phyloP scores from a whole-genome alignment of 2,888 invertebrate species.

The Plusia festucae region DNA sequence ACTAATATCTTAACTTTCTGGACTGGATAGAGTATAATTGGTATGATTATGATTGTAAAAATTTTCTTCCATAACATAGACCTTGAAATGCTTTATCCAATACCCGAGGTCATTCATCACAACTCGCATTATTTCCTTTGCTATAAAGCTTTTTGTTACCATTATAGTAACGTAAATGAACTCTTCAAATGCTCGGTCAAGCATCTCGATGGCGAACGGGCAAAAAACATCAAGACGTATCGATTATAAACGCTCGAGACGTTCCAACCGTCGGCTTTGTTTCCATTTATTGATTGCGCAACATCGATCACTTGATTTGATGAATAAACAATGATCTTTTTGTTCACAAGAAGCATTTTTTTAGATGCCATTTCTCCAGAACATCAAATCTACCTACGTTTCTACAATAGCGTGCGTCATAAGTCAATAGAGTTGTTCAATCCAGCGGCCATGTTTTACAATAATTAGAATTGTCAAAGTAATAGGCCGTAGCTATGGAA shows the following conservation, averaged over 20 bases:
- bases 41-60: not conserved
- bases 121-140: constrained; percentile 39
- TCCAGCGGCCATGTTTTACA: constrained; percentile 41
- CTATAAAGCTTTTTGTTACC: constrained; percentile 55
- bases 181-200: constrained; percentile 67
- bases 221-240: constrained; percentile 70
- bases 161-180: constrained; percentile 66
- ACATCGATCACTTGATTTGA: constrained; percentile 44
- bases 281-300: constrained; percentile 77
- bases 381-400: constrained; percentile 17
- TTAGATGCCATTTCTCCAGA: constrained; percentile 27
- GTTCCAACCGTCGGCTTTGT: constrained; percentile 61
- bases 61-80: constrained; percentile 19
- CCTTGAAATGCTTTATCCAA: constrained; percentile 43
- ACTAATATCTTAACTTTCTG: not conserved
- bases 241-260: constrained; percentile 72
- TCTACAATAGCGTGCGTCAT: constrained; percentile 39
- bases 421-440: constrained; percentile 48
- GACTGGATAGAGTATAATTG: no score
- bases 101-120: constrained; percentile 53
- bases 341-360: constrained; percentile 37
- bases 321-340: constrained; percentile 50
- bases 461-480: constrained; percentile 53
- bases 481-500: constrained; percentile 45
- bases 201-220: constrained; percentile 62